Evolutionary conservation across 2,888 invertebrate genomes (phyloP).

Genomic region (Lacanobia wlatinum): DNA sequence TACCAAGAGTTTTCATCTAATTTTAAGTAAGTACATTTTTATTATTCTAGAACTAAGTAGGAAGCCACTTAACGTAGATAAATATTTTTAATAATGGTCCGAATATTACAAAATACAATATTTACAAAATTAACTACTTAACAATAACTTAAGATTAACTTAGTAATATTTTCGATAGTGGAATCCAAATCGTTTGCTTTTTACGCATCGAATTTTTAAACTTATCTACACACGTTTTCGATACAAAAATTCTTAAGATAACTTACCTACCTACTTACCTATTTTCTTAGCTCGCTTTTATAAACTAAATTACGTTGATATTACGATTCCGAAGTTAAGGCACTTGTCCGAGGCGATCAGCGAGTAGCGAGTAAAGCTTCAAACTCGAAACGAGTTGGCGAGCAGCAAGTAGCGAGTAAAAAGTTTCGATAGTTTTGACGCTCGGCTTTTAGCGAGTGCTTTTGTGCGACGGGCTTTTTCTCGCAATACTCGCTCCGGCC

Average conservation of each 20-base stretch:
- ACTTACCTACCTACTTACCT: neutral
- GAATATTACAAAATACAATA: slow-evolving; percentile 26
- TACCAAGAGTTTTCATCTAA: neutral
- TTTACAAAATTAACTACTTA: slow-evolving; percentile 63
- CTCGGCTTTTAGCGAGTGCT: too few relatives aligned
- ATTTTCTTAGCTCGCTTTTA: neutral
- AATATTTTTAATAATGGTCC: slow-evolving; percentile 8
- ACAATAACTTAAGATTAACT: neutral
- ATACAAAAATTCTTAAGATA: neutral
- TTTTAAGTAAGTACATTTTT: neutral
- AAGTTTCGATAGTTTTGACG: too few relatives aligned
- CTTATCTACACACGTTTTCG: slow-evolving; percentile 8
- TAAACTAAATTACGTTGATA: neutral
- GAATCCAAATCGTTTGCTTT: slow-evolving; percentile 70
- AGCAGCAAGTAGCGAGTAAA: too few relatives aligned
- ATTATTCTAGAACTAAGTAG: slow-evolving; percentile 34
- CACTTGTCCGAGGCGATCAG: too few relatives aligned
- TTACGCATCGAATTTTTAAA: slow-evolving; percentile 30
- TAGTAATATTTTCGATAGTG: slow-evolving; percentile 74
- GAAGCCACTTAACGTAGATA: slow-evolving; percentile 14
- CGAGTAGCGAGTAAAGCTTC: too few relatives aligned
- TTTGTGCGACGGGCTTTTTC: too few relatives aligned
- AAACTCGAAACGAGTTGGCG: too few relatives aligned
- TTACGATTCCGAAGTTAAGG: neutral
- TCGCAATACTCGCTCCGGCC: too few relatives aligned